phyloP scores from a whole-genome alignment of 1,140 invertebrate species.

The Semibalanus balanoides region DNA sequence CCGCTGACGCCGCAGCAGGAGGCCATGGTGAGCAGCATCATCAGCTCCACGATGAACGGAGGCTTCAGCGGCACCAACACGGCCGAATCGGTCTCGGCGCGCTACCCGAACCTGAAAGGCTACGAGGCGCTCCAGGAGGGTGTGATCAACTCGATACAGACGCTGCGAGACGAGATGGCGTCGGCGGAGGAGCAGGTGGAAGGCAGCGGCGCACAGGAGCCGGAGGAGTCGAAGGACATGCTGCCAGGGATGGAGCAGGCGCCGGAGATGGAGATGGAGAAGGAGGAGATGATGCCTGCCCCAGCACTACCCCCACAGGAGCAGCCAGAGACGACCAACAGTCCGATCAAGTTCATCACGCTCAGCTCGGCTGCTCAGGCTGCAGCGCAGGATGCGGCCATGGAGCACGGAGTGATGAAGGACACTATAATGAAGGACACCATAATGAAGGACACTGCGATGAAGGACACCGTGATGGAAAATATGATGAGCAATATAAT shows the following conservation, averaged over 20 bases:
- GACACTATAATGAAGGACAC: neutral
- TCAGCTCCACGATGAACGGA: neutral
- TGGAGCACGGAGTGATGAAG: neutral
- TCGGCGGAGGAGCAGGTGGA: neutral
- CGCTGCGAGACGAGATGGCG: neutral
- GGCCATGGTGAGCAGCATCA: neutral
- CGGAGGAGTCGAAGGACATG: neutral
- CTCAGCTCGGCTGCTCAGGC: neutral
- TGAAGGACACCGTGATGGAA: neutral
- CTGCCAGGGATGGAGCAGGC: neutral
- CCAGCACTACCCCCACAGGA: neutral
- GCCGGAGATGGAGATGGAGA: neutral
- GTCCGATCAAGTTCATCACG: neutral
- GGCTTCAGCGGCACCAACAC: neutral
- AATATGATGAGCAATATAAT: too few species aligned
- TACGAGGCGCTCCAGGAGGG: conserved; percentile 1
- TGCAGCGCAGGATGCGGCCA: neutral
- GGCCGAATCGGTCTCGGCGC: neutral
- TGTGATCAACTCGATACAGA: conserved; percentile 1
- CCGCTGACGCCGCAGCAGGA: neutral
- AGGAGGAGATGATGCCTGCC: neutral
- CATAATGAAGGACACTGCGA: too few species aligned
- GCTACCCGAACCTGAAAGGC: neutral
- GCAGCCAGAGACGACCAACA: neutral
- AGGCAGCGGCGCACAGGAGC: neutral